Evolutionary conservation across 2,113 vertebrate genomes (phyloP).

Genomic region (Phasianus colchicus): DNA sequence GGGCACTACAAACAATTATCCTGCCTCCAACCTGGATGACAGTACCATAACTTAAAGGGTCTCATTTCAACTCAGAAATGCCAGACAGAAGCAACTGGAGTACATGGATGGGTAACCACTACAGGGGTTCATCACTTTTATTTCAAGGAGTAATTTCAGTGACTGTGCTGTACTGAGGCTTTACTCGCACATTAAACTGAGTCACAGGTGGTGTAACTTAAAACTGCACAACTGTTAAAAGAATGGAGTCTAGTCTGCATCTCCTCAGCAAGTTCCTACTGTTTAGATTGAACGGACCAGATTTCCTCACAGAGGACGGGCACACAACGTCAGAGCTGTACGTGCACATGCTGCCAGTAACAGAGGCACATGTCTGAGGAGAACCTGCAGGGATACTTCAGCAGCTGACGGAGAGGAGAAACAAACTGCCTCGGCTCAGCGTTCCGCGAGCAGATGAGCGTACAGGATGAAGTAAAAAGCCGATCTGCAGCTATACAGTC

Average conservation of each 20-base stretch:
- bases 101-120: background rate
- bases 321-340: background rate
- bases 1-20: background rate
- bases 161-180: too few relatives aligned
- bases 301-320: background rate
- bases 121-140: fast-evolving
- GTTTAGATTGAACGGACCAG: background rate
- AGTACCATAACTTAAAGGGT: background rate
- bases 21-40: background rate
- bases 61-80: background rate
- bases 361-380: background rate
- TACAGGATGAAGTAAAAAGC: background rate
- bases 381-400: background rate
- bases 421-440: background rate
- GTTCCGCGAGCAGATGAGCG: background rate
- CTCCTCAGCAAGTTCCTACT: background rate
- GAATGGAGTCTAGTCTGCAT: background rate
- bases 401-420: background rate
- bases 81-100: background rate
- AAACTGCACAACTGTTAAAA: background rate
- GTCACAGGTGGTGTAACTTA: background rate
- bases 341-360: fast-evolving
- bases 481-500: background rate
- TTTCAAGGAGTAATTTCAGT: background rate
- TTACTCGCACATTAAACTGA: background rate